A percentile compares a stretch with the other conserved stretches of the same genome.
phyloP scores from a whole-genome alignment of 2,888 invertebrate species.

The Vesta saturnalis region DNA sequence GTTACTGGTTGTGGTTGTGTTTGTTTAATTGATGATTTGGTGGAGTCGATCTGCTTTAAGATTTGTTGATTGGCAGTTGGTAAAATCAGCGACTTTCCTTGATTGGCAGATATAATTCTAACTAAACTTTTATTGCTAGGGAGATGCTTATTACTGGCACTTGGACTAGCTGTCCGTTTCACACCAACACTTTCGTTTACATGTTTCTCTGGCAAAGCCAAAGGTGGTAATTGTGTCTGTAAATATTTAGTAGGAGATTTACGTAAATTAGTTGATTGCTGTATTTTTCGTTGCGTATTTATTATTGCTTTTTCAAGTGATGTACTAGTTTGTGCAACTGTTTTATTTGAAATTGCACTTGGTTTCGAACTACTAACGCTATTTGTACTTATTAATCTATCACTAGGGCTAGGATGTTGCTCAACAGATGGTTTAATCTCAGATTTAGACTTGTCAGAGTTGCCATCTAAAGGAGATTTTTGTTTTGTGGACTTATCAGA shows the following conservation, averaged over 20 bases:
- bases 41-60: slow-evolving; percentile 50
- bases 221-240: slow-evolving; percentile 21
- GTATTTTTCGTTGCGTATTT: slow-evolving; percentile 14
- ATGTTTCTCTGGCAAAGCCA: slow-evolving; percentile 47
- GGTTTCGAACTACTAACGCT: slow-evolving; percentile 11
- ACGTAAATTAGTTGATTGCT: slow-evolving; percentile 11
- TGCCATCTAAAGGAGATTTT: slow-evolving; percentile 56
- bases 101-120: slow-evolving; percentile 59
- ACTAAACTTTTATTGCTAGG: slow-evolving; percentile 55
- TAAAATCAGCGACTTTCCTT: slow-evolving; percentile 63
- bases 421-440: slow-evolving; percentile 26
- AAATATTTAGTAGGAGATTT: slow-evolving; percentile 27
- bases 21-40: slow-evolving; percentile 51
- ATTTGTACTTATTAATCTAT: not conserved
- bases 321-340: not conserved
- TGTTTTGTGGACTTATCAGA: slow-evolving; percentile 61
- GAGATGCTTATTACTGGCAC: slow-evolving; percentile 48
- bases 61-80: slow-evolving; percentile 59
- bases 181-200: slow-evolving; percentile 59
- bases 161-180: slow-evolving; percentile 54
- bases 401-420: not conserved
- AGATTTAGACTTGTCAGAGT: slow-evolving; percentile 48
- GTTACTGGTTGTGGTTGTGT: slow-evolving; percentile 49
- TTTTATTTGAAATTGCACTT: not conserved
- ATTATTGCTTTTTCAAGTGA: slow-evolving; percentile 12